Base-by-base conservation (phyloP, 2,888 invertebrate species). In the Girardia tigrina region DNA sequence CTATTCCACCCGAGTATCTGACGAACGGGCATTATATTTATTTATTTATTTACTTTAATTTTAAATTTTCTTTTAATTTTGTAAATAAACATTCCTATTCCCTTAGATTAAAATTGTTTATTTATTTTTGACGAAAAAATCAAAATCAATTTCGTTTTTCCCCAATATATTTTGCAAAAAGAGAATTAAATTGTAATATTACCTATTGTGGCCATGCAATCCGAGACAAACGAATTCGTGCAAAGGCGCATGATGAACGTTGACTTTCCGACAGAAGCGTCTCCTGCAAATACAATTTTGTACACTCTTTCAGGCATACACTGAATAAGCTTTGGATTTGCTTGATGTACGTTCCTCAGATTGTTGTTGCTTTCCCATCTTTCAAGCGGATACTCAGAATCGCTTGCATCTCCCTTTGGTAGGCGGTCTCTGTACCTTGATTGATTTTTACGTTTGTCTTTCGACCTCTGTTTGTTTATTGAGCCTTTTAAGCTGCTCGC, bases 251-350 rank as follows among this genome's bases (percentile, higher is more conserved):
- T 85, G 75, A 88, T 88, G 79, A 88, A 87, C 77, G 87, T 87
- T 6, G 87, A 87, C 81, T 88, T 88, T 6, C 88, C 88, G 0
- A 88, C 88, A 0, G 87, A 87, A 0, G 88, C 87, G 80, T 88
- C 88, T 0, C 88, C 88, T 16, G 88, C 88, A 78, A 88, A 85
- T 6, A 88, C 87, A 1, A 88, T 86, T 80, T 88, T 87, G 81
- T 87, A 88, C 75, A 88, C 87, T 70, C 88, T 80, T 76, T 88
- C 87, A 1, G 88, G 87, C 4, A 82, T 81, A 42, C 79, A 79
- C 14, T 29, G 69, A 28, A 72, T 20, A n/a, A 20, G 56, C 23
- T 56, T 56, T 2, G 56, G 4, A 12, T 72, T n/a, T n/a, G 28
- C 23, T 6, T 29, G 73, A 8, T 29, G 36, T 72, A 20, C 2